phyloP scores from a whole-genome alignment of 2,888 invertebrate species.

The Blastobasis lacticolella region DNA sequence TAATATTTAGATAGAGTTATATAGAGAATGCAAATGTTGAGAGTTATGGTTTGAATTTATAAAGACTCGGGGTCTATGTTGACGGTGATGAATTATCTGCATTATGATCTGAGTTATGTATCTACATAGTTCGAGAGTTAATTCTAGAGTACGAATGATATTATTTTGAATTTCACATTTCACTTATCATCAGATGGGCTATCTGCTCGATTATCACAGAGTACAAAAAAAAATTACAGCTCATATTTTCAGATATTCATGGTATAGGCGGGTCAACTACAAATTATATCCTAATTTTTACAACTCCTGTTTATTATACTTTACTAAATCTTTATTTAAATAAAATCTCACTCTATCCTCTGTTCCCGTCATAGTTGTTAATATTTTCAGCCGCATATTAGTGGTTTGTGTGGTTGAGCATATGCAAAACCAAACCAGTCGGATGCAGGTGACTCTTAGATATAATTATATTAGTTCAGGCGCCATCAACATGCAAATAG shows the following conservation, averaged over 20 bases:
- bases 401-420: slow-evolving; percentile 51
- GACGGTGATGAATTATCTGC: background rate
- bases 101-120: background rate
- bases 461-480: slow-evolving; percentile 35
- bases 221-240: too few species aligned
- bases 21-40: background rate
- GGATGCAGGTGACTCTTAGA: slow-evolving; percentile 44
- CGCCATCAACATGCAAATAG: slow-evolving; percentile 59
- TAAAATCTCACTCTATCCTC: too few species aligned
- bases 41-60: background rate
- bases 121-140: too few species aligned
- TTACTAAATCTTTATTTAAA: too few species aligned
- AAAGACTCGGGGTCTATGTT: background rate
- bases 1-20: background rate
- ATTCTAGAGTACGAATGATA: too few species aligned
- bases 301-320: too few species aligned
- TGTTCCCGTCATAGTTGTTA: slow-evolving; percentile 27
- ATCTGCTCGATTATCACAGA: too few species aligned
- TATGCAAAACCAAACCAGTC: slow-evolving; percentile 56
- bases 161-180: too few species aligned
- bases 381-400: slow-evolving; percentile 36
- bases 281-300: too few species aligned
- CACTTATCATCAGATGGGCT: too few species aligned
- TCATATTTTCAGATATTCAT: too few species aligned
- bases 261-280: too few species aligned